These are phyloP conservation scores for Drosophila biarmipes DNA, from an alignment of 1,140 invertebrate genomes.

Conservation along the genomic window DNA sequence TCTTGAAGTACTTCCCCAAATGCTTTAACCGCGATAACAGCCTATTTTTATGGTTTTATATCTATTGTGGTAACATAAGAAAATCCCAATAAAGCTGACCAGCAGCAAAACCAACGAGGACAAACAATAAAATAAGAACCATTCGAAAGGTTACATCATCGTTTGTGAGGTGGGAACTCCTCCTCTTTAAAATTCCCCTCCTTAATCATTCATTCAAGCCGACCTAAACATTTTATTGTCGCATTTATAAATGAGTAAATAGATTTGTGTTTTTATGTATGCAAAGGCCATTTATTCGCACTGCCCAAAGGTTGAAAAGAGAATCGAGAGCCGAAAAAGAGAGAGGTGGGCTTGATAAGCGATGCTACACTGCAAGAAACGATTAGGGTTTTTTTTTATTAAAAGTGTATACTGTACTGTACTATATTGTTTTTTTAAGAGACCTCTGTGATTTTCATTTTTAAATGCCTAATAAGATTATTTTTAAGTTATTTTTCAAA, in stretches of 20 bases:
- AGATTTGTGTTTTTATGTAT: conserved; percentile 46
- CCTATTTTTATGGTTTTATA: conserved; percentile 27
- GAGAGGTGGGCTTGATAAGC: conserved; percentile 27
- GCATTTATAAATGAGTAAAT: conserved; percentile 60
- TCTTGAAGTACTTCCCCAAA: too few species aligned
- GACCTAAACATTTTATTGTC: conserved; percentile 64
- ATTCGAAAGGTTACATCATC: conserved; percentile 20
- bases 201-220: conserved; percentile 9
- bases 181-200: background rate
- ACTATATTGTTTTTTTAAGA: too few species aligned
- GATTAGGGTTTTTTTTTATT: too few species aligned
- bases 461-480: too few species aligned
- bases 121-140: background rate
- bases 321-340: conserved; percentile 1
- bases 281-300: conserved; percentile 17
- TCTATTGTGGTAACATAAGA: conserved; percentile 53
- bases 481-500: too few species aligned
- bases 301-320: conserved; percentile 31
- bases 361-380: conserved; percentile 10
- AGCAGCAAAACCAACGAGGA: conserved; percentile 3
- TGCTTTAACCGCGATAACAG: background rate
- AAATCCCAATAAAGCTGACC: conserved; percentile 28
- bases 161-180: background rate
- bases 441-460: too few species aligned
- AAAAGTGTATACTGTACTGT: too few species aligned